phyloP scores from a whole-genome alignment of 2,888 invertebrate genomes.

The Mechanitis messenoides region DNA sequence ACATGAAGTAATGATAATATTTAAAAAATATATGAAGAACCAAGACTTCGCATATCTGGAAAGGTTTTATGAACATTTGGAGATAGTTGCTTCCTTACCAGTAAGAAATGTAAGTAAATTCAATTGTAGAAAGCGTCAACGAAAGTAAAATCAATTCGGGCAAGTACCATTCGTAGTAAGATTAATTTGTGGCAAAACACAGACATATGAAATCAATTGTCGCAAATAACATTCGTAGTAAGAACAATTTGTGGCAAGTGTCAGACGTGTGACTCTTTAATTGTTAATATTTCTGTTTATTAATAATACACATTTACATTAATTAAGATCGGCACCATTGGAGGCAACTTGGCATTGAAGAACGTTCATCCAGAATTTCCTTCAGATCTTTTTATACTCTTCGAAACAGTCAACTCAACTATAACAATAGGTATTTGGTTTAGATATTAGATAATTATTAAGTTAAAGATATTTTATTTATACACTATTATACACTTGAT shows the following conservation, averaged over 20 bases:
- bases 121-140: not conserved
- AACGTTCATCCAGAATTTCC: constrained; percentile 81
- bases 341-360: constrained; percentile 82
- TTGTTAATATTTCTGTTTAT: not conserved
- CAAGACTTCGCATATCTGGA: constrained; percentile 76
- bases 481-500: too few species aligned
- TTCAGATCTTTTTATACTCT: constrained; percentile 82
- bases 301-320: constrained; percentile 6
- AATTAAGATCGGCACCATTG: constrained; percentile 80
- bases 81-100: constrained; percentile 82
- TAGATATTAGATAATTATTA: too few species aligned
- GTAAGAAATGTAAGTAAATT: constrained; percentile 81
- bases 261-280: too few species aligned
- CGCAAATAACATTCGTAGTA: too few species aligned
- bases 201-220: too few species aligned
- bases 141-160: not conserved
- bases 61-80: constrained; percentile 78
- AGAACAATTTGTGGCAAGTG: too few species aligned
- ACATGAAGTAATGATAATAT: constrained; percentile 71
- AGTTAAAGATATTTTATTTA: too few species aligned
- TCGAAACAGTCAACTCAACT: constrained; percentile 77
- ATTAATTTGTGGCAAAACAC: too few species aligned
- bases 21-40: constrained; percentile 53
- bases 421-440: constrained; percentile 63
- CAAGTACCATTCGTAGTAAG: too few species aligned